These are phyloP conservation scores for Drosophila nr. perissopoda DNA, from an alignment of 2,888 invertebrate species.

Conservation along the genomic window DNA sequence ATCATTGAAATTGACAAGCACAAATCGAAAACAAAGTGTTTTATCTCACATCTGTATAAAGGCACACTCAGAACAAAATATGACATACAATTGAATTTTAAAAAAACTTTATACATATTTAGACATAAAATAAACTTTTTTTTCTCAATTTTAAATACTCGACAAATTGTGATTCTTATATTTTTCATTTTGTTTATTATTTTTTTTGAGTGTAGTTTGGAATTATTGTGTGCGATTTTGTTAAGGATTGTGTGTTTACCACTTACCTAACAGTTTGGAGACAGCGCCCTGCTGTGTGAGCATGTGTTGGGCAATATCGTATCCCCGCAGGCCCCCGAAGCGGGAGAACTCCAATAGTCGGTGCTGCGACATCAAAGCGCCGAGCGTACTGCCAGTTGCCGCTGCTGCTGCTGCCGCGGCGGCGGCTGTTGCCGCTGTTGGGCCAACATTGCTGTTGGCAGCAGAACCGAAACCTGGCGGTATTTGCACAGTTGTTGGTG, in stretches of 20 bases:
- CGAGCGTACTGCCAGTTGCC: constrained; percentile 87
- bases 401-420: constrained; percentile 73
- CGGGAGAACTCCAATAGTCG: constrained; percentile 83
- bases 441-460: constrained; percentile 35
- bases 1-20: constrained; percentile 80
- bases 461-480: constrained; percentile 71
- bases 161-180: not conserved
- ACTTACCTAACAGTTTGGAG: constrained; percentile 84
- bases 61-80: not conserved
- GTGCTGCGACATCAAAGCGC: constrained; percentile 88
- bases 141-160: not conserved
- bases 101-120: not conserved
- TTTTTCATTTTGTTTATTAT: not conserved
- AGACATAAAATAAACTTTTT: not conserved
- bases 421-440: constrained; percentile 69
- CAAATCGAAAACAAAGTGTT: constrained; percentile 73
- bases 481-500: constrained; percentile 84
- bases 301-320: constrained; percentile 84
- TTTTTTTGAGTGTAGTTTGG: not conserved
- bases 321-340: constrained; percentile 83
- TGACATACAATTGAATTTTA: not conserved
- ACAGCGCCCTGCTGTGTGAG: constrained; percentile 84
- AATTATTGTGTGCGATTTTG: not conserved
- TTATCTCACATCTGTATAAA: constrained; percentile 17
- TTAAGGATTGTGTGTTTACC: constrained; percentile 4